Conservation (phyloP, 2,797 vertebrate genomes). For the Micrastur ruficollis region DNA sequence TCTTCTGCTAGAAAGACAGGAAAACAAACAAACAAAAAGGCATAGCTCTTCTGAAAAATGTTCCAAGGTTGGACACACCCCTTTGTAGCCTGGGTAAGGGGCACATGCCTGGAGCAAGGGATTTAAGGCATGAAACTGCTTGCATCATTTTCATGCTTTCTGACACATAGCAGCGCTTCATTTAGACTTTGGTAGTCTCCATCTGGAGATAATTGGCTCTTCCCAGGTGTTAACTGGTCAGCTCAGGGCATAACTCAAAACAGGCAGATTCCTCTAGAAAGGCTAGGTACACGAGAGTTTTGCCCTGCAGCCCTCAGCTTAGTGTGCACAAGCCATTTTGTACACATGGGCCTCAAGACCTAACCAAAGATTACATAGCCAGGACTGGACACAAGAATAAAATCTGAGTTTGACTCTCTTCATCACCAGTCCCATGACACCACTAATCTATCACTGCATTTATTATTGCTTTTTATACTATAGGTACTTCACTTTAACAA, state of each 20-base stretch:
- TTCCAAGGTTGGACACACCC: neutral
- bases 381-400: neutral
- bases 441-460: neutral
- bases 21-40: neutral
- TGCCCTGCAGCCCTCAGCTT: neutral
- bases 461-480: neutral
- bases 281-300: neutral
- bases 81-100: neutral
- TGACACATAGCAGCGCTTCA: neutral
- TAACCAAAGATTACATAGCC: neutral
- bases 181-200: neutral
- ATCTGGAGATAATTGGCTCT: neutral
- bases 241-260: neutral
- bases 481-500: slow-evolving; percentile 72
- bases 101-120: neutral
- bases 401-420: neutral
- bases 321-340: neutral
- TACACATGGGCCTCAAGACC: neutral
- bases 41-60: neutral
- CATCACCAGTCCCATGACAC: neutral
- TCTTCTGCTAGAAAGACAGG: neutral
- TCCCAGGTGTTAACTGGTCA: neutral
- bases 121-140: neutral
- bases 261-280: neutral
- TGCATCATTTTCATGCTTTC: neutral